Conservation (phyloP, 2,797 vertebrate species). For the Poecile montanus region DNA sequence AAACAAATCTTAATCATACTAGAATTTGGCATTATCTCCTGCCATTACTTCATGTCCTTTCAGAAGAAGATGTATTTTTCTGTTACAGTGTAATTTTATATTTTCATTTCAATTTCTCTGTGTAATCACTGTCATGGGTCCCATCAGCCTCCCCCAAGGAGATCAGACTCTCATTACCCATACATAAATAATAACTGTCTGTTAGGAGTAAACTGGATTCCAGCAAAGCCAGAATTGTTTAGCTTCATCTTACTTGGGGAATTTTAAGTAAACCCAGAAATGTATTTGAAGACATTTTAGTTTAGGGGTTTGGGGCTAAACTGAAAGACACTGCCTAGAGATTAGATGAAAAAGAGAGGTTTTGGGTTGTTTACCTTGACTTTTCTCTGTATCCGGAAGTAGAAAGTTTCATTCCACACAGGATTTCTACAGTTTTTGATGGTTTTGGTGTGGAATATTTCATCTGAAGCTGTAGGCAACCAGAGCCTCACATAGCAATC, state of each 20-base stretch:
- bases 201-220: background rate
- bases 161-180: background rate
- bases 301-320: background rate
- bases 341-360: background rate
- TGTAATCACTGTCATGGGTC: background rate
- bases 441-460: slow-evolving; percentile 75
- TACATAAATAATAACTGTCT: background rate
- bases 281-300: background rate
- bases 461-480: slow-evolving; percentile 80
- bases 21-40: background rate
- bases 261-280: background rate
- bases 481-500: slow-evolving; percentile 83
- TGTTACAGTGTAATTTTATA: background rate
- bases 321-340: background rate
- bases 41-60: background rate
- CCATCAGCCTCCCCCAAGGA: background rate
- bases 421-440: slow-evolving; percentile 78
- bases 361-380: slow-evolving; percentile 76
- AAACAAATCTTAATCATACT: background rate
- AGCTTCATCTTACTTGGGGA: background rate
- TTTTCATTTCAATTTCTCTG: background rate
- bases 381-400: slow-evolving; percentile 77
- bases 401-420: slow-evolving; percentile 85
- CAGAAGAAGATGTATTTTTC: background rate
- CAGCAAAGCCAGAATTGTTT: background rate